These are phyloP conservation scores for Leucania comma DNA, from an alignment of 2,888 invertebrate species.

Conservation along the genomic window DNA sequence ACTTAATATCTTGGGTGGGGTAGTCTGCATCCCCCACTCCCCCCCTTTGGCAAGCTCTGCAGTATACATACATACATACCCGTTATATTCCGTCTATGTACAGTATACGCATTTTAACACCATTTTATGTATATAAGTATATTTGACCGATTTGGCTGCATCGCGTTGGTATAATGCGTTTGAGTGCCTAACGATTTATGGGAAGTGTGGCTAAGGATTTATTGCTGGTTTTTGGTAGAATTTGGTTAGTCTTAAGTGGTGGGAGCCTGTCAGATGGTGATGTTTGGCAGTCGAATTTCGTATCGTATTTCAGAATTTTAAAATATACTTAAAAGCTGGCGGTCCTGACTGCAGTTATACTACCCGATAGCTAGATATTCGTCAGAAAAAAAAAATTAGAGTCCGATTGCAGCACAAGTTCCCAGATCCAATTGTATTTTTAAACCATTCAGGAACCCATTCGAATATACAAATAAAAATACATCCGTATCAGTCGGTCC, in stretches of 20 bases:
- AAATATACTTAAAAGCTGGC: too few relatives aligned
- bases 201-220: slow-evolving; percentile 22
- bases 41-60: slow-evolving; percentile 68
- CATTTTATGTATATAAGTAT: slow-evolving; percentile 41
- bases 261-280: neutral
- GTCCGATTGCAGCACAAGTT: too few relatives aligned
- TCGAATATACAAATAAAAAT: too few relatives aligned
- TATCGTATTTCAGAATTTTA: neutral
- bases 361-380: too few relatives aligned
- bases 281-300: neutral
- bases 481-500: too few relatives aligned
- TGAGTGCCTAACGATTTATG: slow-evolving; percentile 59
- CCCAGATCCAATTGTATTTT: too few relatives aligned
- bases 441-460: too few relatives aligned
- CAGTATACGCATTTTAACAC: slow-evolving; percentile 60
- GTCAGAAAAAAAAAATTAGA: too few relatives aligned
- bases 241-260: slow-evolving; percentile 31
- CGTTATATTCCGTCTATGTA: slow-evolving; percentile 49
- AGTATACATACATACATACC: slow-evolving; percentile 27
- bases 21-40: slow-evolving; percentile 49
- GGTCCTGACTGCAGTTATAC: too few relatives aligned
- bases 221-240: slow-evolving; percentile 26
- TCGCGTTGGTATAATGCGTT: slow-evolving; percentile 60
- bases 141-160: slow-evolving; percentile 77
- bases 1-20: slow-evolving; percentile 51